Evolutionary conservation across 2,888 invertebrate species (phyloP), one percentile per base, ranked within the genome.

Genomic region (Sphinx pinastri): DNA sequence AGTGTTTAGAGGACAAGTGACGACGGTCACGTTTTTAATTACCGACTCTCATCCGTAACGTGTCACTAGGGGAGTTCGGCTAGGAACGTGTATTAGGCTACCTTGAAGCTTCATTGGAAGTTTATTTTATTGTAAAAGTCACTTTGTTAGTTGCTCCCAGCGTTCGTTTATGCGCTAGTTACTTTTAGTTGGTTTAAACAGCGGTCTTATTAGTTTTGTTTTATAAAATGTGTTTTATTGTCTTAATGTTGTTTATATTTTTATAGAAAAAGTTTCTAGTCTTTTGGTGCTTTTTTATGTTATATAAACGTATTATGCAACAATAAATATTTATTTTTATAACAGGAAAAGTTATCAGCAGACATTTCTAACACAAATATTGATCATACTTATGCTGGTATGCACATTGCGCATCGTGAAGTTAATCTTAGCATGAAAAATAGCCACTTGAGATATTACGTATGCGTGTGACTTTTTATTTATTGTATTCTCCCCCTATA

Each of bases 11-110:
- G 85, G 91, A 91, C 92, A 92, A 91, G 87, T 93, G 93, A 94
- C 91, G 92, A 93, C 92, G 93, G 93, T 93, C 92, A 90, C 90
- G 92, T 92, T 93, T 94, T 93, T 94, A 94, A 94, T 94, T 93
- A 94, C 91, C 84, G 78, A 79, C 85, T 77, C 86, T 90, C 89
- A 88, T 91, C 89, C 87, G 89, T 90, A 87, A 89, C 88, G 88
- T 85, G 89, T 89, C 88, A 86, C 85, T 80, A 80, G 81, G 78
- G 83, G 84, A 80, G 81, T 84, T 83, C 77, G 79, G 75, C 74
- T 77, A 72, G 47, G 73, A 79, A 79, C 81, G 80, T 81, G 81
- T 84, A 84, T 83, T 84, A 81, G 72, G 38, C 25, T 54, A 47
- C 47, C 52, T 69, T 63, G 63, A 75, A 75, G 74, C 74, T 73